Conservation (phyloP, 2,113 vertebrate genomes). For the Oryzias woworae region DNA sequence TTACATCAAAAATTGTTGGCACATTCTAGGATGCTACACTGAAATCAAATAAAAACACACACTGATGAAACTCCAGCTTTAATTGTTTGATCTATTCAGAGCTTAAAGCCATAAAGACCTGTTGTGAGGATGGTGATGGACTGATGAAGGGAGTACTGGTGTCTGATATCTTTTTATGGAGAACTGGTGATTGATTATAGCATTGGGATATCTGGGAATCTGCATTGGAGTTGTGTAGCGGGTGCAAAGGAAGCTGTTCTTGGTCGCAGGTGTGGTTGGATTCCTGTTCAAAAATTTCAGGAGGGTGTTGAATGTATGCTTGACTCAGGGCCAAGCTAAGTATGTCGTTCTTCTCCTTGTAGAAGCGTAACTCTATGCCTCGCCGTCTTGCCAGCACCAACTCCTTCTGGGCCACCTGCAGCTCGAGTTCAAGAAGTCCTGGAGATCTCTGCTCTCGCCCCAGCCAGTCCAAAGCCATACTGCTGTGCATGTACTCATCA, state of each 20-base stretch:
- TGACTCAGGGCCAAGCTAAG: slow-evolving; percentile 71
- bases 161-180: slow-evolving; percentile 24
- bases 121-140: slow-evolving; percentile 10
- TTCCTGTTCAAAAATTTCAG: slow-evolving; percentile 20
- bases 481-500: slow-evolving; percentile 68
- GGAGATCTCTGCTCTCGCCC: slow-evolving; percentile 60
- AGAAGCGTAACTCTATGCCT: slow-evolving; percentile 69
- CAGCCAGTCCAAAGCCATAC: slow-evolving; percentile 75
- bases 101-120: slow-evolving; percentile 9
- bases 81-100: slow-evolving; percentile 21
- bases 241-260: slow-evolving; percentile 56
- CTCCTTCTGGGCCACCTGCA: slow-evolving; percentile 65
- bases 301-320: slow-evolving; percentile 50
- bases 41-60: background rate
- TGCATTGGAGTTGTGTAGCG: slow-evolving; percentile 31
- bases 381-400: slow-evolving; percentile 54
- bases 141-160: background rate
- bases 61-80: background rate
- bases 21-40: background rate
- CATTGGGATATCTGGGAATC: slow-evolving; percentile 20
- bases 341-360: slow-evolving; percentile 74
- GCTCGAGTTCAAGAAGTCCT: slow-evolving; percentile 57
- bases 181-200: slow-evolving; percentile 30
- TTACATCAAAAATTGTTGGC: too few relatives aligned
- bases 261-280: slow-evolving; percentile 33